Conservation (phyloP, 2,888 invertebrate species). For the Apamea sordens region DNA sequence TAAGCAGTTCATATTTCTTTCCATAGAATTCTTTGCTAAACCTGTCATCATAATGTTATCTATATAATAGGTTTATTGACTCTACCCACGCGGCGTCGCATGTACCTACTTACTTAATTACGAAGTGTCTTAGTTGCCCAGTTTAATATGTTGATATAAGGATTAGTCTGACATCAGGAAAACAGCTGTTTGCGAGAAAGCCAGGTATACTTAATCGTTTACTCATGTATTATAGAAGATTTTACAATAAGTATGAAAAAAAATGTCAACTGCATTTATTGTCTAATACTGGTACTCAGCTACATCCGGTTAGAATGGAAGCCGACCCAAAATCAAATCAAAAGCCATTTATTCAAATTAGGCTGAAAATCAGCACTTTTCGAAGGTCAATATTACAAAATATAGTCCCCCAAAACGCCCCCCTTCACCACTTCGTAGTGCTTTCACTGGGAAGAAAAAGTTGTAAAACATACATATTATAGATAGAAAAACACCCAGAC, state of each 20-base stretch:
- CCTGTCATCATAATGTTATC: constrained; percentile 7
- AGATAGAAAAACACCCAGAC: too few relatives aligned
- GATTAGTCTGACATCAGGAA: constrained; percentile 22
- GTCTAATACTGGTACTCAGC: neutral
- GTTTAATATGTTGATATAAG: constrained; percentile 28
- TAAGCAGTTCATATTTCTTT: neutral
- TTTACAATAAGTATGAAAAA: neutral
- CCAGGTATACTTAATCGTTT: neutral
- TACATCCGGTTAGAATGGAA: too few relatives aligned
- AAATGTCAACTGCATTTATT: neutral
- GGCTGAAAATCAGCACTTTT: too few relatives aligned
- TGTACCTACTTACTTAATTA: constrained; percentile 2
- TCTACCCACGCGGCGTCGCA: constrained; percentile 32
- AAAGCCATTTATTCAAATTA: too few relatives aligned
- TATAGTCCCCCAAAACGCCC: too few relatives aligned
- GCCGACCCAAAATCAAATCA: too few relatives aligned
- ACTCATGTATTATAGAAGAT: neutral
- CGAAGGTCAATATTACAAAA: too few relatives aligned
- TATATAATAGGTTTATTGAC: constrained; percentile 23
- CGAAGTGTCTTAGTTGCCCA: constrained; percentile 13
- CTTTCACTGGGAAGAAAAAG: too few relatives aligned
- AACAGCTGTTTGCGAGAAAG: neutral
- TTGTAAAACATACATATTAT: too few relatives aligned
- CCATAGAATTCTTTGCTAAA: neutral
- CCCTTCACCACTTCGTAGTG: too few relatives aligned